phyloP scores from a whole-genome alignment of 2,797 vertebrate genomes.

The Chrysocyon brachyurus region DNA sequence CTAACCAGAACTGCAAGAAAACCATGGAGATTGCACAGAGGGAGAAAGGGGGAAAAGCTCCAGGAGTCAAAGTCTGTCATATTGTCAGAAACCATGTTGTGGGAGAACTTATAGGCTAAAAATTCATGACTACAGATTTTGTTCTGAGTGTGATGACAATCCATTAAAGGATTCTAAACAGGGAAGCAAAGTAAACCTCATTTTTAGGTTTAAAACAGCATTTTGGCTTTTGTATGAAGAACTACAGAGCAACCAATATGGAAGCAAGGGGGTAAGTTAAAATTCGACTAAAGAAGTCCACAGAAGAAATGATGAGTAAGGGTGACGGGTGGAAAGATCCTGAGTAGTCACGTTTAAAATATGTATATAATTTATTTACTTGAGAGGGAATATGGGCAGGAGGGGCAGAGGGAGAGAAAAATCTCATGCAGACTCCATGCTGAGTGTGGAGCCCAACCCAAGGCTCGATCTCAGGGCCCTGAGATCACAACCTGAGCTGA shows the following conservation, averaged over 20 bases:
- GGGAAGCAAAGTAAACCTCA: not conserved
- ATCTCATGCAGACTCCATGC: too few relatives aligned
- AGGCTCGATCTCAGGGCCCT: too few relatives aligned
- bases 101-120: not conserved
- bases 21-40: accelerated
- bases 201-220: not conserved
- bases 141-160: not conserved
- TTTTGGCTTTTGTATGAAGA: not conserved
- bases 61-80: too few relatives aligned
- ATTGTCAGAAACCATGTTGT: accelerated
- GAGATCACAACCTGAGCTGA: not conserved
- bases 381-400: too few relatives aligned
- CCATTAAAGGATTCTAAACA: not conserved
- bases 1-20: not conserved
- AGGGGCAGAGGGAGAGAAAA: too few relatives aligned
- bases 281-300: not conserved
- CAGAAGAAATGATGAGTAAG: not conserved
- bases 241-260: not conserved
- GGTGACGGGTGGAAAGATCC: accelerated
- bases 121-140: not conserved
- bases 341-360: too few relatives aligned
- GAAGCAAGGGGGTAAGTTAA: not conserved
- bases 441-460: not conserved
- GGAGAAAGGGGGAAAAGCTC: not conserved
- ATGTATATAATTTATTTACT: too few relatives aligned